Percentiles rank a stretch among this genome's conserved stretches.
phyloP scores from a whole-genome alignment of 2,888 invertebrate genomes.

The Agelastica alni region DNA sequence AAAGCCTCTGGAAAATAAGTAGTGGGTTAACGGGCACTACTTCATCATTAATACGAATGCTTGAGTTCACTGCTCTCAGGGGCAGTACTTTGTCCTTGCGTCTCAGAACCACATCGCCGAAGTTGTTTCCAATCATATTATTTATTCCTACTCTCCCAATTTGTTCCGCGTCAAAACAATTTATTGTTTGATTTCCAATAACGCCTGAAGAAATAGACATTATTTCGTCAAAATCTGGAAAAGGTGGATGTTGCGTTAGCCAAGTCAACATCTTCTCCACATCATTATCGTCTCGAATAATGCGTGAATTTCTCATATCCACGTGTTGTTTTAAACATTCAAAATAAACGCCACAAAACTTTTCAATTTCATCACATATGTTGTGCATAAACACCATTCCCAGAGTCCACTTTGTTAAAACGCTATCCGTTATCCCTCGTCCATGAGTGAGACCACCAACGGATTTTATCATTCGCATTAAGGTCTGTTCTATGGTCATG shows the following conservation, averaged over 20 bases:
- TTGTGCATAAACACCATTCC: constrained; percentile 8
- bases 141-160: constrained; percentile 17
- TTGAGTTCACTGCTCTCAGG: not conserved
- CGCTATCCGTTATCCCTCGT: constrained; percentile 14
- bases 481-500: not conserved
- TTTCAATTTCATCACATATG: constrained; percentile 4
- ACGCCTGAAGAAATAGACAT: constrained; percentile 22
- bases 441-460: constrained; percentile 23
- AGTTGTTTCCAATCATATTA: constrained; percentile 4
- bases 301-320: constrained; percentile 8
- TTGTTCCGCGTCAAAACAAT: constrained; percentile 17
- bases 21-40: not conserved
- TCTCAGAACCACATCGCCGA: constrained; percentile 5
- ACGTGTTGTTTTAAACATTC: constrained; percentile 11
- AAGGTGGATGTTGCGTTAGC: constrained; percentile 15
- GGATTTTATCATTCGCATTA: constrained; percentile 7
- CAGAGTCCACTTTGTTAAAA: constrained; percentile 5
- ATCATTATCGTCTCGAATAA: constrained; percentile 15
- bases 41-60: not conserved
- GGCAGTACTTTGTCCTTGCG: constrained; percentile 8
- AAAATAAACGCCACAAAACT: constrained; percentile 9
- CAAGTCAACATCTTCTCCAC: constrained; percentile 11
- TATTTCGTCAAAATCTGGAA: constrained; percentile 17
- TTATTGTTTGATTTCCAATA: constrained; percentile 20
- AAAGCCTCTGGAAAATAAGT: not conserved